Conservation (phyloP, 2,888 invertebrate species). For the Hypena proboscidalis region DNA sequence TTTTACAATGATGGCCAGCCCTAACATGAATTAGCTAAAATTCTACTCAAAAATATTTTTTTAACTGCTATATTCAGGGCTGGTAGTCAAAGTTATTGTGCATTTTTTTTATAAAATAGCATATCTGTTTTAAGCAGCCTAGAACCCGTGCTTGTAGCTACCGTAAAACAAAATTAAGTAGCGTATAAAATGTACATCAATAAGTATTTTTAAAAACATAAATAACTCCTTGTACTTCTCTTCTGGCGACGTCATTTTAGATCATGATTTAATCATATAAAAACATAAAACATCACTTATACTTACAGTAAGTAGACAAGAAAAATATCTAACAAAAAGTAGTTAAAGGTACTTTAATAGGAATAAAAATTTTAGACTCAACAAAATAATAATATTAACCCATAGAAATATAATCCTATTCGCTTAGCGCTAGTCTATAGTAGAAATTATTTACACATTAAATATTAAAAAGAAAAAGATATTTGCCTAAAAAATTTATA, state of each 20-base stretch:
- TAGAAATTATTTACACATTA: conserved; percentile 60
- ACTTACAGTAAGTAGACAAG: conserved; percentile 60
- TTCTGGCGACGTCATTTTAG: conserved; percentile 44
- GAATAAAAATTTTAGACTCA: conserved; percentile 80
- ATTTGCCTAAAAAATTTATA: conserved; percentile 44
- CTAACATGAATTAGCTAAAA: conserved; percentile 38
- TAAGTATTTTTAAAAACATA: conserved; percentile 57
- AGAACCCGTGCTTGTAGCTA: conserved; percentile 70
- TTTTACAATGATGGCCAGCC: conserved; percentile 63
- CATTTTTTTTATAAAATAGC: conserved; percentile 47
- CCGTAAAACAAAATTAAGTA: conserved; percentile 64
- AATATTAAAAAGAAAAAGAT: conserved; percentile 47
- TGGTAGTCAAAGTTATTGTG: conserved; percentile 50
- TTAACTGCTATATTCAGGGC: conserved; percentile 43
- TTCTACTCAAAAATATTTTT: conserved; percentile 37
- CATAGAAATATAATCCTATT: conserved; percentile 55
- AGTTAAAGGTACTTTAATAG: conserved; percentile 78
- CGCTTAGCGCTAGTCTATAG: conserved; percentile 68
- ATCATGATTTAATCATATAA: conserved; percentile 72
- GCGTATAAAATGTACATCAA: conserved; percentile 56
- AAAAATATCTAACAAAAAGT: conserved; percentile 69
- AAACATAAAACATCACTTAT: conserved; percentile 55
- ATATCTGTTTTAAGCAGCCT: conserved; percentile 65
- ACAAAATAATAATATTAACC: conserved; percentile 62
- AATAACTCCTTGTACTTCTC: conserved; percentile 73